phyloP scores from a whole-genome alignment of 2,888 invertebrate species.

The Clistopyga incitator region DNA sequence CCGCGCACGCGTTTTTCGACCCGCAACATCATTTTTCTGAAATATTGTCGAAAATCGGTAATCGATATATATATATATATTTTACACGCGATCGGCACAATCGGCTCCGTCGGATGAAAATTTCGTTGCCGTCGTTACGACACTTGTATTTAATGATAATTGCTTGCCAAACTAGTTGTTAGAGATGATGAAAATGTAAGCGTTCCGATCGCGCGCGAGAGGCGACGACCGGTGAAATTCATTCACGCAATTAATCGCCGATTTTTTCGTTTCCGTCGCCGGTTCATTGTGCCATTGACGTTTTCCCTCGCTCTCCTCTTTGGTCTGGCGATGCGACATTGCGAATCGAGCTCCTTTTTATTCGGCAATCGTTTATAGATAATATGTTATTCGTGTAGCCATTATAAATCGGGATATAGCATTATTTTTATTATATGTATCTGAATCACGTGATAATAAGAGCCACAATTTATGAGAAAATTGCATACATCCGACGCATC shows the following conservation, averaged over 20 bases:
- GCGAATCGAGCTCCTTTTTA: conserved; percentile 64
- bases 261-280: conserved; percentile 54
- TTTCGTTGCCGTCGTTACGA: conserved; percentile 32
- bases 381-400: conserved; percentile 75
- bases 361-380: conserved; percentile 74
- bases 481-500: conserved; percentile 65
- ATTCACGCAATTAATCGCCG: conserved; percentile 45
- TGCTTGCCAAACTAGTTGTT: conserved; percentile 70
- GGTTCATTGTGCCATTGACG: conserved; percentile 57
- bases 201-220: neutral
- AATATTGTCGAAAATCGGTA: neutral
- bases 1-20: neutral
- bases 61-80: conserved; percentile 18
- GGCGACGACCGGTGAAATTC: neutral
- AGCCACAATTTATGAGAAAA: conserved; percentile 45
- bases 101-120: conserved; percentile 40
- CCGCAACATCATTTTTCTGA: neutral
- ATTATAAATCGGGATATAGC: conserved; percentile 73
- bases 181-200: conserved; percentile 39
- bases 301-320: conserved; percentile 1
- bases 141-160: conserved; percentile 59
- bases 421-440: conserved; percentile 74
- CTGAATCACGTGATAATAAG: conserved; percentile 58
- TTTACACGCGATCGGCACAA: conserved; percentile 32
- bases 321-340: conserved; percentile 74